A percentile compares a stretch with the other conserved stretches of the same genome.
Conservation (phyloP, 2,113 vertebrate species). For the Dicrurus megarhynchus region DNA sequence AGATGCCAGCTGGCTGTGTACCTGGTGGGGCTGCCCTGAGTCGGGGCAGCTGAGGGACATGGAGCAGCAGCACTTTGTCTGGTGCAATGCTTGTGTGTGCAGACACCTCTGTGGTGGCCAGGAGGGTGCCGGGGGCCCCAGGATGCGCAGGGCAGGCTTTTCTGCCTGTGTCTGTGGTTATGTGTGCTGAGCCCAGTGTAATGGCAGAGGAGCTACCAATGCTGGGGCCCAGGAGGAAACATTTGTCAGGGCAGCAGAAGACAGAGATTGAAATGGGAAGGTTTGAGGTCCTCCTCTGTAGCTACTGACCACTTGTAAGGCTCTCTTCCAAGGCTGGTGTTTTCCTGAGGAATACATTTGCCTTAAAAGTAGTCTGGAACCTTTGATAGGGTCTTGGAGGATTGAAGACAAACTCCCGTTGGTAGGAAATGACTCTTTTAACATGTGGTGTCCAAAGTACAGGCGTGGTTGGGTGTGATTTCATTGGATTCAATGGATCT, state of each 20-base stretch:
- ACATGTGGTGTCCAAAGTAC: fast-evolving
- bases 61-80: not conserved
- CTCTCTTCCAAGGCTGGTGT: not conserved
- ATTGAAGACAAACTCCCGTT: not conserved
- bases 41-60: not conserved
- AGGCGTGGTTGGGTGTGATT: not conserved
- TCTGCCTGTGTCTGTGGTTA: not conserved
- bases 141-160: not conserved
- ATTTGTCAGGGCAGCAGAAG: not conserved
- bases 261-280: not conserved
- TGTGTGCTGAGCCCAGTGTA: fast-evolving
- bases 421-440: not conserved
- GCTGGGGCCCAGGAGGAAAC: not conserved
- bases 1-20: not conserved
- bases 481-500: not conserved
- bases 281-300: not conserved
- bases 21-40: not conserved
- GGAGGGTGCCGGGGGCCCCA: not conserved
- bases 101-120: fast-evolving
- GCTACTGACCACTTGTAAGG: fast-evolving
- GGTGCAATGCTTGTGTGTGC: not conserved
- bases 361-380: not conserved
- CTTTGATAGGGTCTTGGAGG: not conserved
- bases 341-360: not conserved
- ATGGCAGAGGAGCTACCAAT: fast-evolving